These are phyloP conservation scores for Cylindroiulus punctatus DNA, from an alignment of 2,888 invertebrate species.

Conservation along the genomic window DNA sequence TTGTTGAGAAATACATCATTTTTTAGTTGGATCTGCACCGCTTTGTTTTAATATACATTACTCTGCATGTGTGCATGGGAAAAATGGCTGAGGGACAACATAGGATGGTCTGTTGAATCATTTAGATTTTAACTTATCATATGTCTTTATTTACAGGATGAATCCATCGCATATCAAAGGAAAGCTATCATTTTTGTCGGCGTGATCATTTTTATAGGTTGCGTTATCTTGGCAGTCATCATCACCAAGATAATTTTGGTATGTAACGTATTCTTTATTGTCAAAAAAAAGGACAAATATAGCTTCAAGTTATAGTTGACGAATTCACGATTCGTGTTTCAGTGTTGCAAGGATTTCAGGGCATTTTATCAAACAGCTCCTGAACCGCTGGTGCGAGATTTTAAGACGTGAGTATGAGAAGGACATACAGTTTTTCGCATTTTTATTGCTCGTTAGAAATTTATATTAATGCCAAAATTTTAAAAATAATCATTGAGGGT, in stretches of 20 bases:
- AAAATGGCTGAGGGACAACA: too few relatives aligned
- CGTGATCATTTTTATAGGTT: neutral
- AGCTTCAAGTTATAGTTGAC: too few relatives aligned
- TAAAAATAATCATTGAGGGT: too few relatives aligned
- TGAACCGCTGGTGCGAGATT: neutral
- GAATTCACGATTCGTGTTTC: neutral
- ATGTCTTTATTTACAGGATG: neutral
- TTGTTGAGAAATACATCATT: too few relatives aligned
- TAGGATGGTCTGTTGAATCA: too few relatives aligned
- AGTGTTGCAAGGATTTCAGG: conserved; percentile 6
- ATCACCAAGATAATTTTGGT: conserved; percentile 3
- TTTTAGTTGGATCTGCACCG: too few relatives aligned
- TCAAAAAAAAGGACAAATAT: too few relatives aligned
- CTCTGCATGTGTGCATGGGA: too few relatives aligned
- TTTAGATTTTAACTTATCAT: neutral
- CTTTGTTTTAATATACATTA: too few relatives aligned
- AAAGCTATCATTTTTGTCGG: neutral
- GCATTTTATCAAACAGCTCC: neutral
- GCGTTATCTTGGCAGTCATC: neutral
- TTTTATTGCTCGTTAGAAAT: too few relatives aligned
- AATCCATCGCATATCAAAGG: neutral
- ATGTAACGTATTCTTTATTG: neutral
- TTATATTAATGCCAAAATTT: too few relatives aligned
- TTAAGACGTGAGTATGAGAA: neutral
- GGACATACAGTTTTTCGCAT: too few relatives aligned